Percentiles rank a stretch among this genome's conserved stretches.
phyloP scores from a whole-genome alignment of 2,113 vertebrate species.

The Vireo altiloquus region DNA sequence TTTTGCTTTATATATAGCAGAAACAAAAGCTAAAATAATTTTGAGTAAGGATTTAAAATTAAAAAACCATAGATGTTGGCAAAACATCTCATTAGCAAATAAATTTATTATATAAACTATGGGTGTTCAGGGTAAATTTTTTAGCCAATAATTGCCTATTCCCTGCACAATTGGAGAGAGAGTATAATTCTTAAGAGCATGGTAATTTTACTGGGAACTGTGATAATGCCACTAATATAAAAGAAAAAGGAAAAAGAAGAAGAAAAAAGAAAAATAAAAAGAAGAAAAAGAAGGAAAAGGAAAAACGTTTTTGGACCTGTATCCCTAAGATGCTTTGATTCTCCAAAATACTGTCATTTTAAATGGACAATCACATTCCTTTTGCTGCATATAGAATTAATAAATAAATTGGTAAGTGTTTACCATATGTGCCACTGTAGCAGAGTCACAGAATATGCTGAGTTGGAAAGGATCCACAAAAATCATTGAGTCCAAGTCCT shows the following conservation, averaged over 20 bases:
- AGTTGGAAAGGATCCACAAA: not conserved
- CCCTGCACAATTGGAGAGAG: not conserved
- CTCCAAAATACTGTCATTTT: not conserved
- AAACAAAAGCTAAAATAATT: not conserved
- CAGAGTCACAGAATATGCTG: not conserved
- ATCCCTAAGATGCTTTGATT: not conserved
- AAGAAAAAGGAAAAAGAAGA: not conserved
- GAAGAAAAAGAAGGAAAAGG: rapidly evolving
- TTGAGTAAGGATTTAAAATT: not conserved
- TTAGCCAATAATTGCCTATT: not conserved
- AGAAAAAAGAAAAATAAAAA: rapidly evolving
- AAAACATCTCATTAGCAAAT: not conserved
- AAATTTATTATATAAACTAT: not conserved
- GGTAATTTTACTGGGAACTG: not conserved
- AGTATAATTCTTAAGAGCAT: not conserved
- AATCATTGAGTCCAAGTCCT: not conserved
- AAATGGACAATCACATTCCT: not conserved
- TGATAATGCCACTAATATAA: not conserved
- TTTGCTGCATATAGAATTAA: not conserved
- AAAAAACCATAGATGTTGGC: not conserved
- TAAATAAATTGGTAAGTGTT: not conserved
- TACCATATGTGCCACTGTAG: not conserved
- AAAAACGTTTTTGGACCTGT: not conserved
- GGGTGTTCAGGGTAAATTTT: not conserved
- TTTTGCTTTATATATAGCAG: not conserved